phyloP scores from a whole-genome alignment of 1,140 invertebrate genomes.

The Bombus consobrinus region DNA sequence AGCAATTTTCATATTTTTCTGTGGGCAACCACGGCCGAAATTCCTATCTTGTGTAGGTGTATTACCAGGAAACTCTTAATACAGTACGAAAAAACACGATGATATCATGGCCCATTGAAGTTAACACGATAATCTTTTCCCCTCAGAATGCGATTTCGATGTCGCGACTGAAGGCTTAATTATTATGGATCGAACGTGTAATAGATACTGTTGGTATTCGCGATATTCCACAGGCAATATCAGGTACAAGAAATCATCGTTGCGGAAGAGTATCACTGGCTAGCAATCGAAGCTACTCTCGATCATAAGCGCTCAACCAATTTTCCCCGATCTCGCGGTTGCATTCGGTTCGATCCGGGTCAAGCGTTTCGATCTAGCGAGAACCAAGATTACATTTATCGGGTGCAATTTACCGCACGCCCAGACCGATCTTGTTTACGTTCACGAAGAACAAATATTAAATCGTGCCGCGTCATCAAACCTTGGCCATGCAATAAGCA shows the following conservation, averaged over 20 bases:
- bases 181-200: background rate
- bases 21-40: too few species aligned
- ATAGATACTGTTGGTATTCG: background rate
- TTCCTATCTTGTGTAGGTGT: too few species aligned
- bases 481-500: too few species aligned
- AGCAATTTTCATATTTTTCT: too few species aligned
- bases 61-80: too few species aligned
- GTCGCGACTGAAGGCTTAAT: too few species aligned
- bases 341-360: slow-evolving; percentile 42
- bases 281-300: background rate
- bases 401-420: background rate
- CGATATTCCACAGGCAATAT: too few species aligned
- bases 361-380: slow-evolving; percentile 53
- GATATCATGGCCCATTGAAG: too few species aligned
- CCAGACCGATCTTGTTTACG: slow-evolving; percentile 4
- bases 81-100: too few species aligned
- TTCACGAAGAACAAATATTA: background rate
- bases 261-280: too few species aligned
- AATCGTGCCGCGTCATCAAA: background rate
- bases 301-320: slow-evolving; percentile 28
- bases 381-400: slow-evolving; percentile 21
- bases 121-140: too few species aligned
- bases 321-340: slow-evolving; percentile 42
- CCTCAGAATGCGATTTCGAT: too few species aligned
- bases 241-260: background rate